These are phyloP conservation scores for Centropus bengalensis DNA, from an alignment of 2,113 vertebrate genomes.

Conservation along the genomic window DNA sequence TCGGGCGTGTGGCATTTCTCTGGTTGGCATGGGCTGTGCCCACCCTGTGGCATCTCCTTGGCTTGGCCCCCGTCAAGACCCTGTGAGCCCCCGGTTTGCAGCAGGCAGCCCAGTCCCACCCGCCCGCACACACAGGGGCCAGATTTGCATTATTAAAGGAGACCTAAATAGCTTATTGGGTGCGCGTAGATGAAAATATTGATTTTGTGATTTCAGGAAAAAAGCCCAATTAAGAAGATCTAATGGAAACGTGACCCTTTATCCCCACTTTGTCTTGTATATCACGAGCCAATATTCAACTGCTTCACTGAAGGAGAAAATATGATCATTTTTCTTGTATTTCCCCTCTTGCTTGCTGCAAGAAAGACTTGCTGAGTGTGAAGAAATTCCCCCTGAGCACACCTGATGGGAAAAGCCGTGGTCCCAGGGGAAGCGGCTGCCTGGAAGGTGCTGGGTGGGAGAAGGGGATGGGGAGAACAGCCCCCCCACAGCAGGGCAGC, in stretches of 20 bases:
- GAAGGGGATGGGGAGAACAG: background rate
- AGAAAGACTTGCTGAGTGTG: background rate
- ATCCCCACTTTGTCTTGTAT: background rate
- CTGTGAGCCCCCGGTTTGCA: background rate
- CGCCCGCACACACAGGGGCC: fast-evolving
- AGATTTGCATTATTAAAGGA: background rate
- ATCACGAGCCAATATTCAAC: background rate
- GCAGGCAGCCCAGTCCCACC: background rate
- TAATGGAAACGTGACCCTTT: background rate
- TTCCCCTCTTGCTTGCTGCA: background rate
- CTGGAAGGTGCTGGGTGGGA: background rate
- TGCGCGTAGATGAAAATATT: background rate
- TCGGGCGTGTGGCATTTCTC: fast-evolving
- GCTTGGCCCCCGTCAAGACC: background rate
- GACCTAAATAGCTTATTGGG: background rate
- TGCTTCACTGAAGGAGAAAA: background rate
- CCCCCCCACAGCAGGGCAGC: background rate
- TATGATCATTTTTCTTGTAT: background rate
- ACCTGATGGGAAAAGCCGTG: background rate
- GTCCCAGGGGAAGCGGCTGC: background rate
- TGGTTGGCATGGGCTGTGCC: fast-evolving
- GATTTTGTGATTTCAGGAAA: constrained; percentile 40
- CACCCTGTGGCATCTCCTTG: background rate
- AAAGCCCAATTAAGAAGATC: constrained; percentile 46
- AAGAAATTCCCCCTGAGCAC: background rate